These are phyloP conservation scores for Oscheius sp. DNA, from an alignment of 2,888 invertebrate genomes.

Conservation along the genomic window DNA sequence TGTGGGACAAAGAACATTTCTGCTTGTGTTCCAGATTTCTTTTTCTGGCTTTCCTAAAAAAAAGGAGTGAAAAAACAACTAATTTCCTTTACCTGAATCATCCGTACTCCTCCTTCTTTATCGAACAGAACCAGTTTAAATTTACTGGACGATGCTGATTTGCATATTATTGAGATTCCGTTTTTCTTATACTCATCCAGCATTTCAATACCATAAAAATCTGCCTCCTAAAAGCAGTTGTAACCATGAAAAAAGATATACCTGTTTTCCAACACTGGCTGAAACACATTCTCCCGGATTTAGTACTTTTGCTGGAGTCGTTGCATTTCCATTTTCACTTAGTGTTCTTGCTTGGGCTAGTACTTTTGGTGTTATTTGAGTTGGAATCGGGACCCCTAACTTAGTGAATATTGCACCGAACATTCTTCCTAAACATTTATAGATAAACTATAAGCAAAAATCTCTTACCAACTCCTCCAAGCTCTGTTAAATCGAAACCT, in stretches of 20 bases:
- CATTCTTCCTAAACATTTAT: constrained; percentile 62
- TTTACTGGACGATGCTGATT: constrained; percentile 66
- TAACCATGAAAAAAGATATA: constrained; percentile 10
- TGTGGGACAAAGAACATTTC: constrained; percentile 70
- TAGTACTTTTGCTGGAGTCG: constrained; percentile 41
- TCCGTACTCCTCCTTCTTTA: constrained; percentile 69
- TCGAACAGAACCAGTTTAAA: constrained; percentile 70
- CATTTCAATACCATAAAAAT: constrained; percentile 65
- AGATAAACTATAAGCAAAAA: not conserved
- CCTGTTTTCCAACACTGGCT: constrained; percentile 62
- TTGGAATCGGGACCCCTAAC: constrained; percentile 70
- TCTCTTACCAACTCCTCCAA: constrained; percentile 67
- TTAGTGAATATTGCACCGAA: constrained; percentile 70
- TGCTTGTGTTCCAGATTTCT: constrained; percentile 64
- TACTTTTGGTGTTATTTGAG: constrained; percentile 68
- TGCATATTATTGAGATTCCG: constrained; percentile 68
- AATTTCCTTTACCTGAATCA: constrained; percentile 57
- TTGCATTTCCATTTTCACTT: constrained; percentile 49
- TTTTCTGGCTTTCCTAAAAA: constrained; percentile 62
- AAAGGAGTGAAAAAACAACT: not conserved
- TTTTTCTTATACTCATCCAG: constrained; percentile 46
- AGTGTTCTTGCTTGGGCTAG: constrained; percentile 65
- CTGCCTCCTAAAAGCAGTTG: constrained; percentile 56
- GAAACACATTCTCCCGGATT: constrained; percentile 54
- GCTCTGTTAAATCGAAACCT: constrained; percentile 69